Percentiles rank a stretch among this genome's conserved stretches.
phyloP scores from a whole-genome alignment of 2,113 vertebrate species.

The Colius striatus region DNA sequence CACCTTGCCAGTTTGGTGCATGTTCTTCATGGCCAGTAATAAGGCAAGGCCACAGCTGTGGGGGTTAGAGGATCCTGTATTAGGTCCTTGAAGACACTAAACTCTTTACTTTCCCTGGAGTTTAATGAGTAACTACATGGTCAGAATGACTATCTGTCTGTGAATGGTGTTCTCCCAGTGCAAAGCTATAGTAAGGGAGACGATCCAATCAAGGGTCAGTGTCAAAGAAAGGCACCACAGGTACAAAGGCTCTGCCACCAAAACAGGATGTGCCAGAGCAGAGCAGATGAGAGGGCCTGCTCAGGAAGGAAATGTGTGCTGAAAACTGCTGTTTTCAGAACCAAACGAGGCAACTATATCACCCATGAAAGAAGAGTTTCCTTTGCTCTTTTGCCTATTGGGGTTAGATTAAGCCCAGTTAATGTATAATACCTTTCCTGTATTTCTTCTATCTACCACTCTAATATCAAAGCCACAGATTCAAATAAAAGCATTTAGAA shows the following conservation, averaged over 20 bases:
- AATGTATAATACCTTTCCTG: not conserved
- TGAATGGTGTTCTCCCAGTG: not conserved
- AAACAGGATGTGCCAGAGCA: not conserved
- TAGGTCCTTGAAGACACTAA: not conserved
- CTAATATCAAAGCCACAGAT: not conserved
- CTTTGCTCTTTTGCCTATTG: not conserved
- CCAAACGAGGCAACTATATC: not conserved
- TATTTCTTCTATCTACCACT: not conserved
- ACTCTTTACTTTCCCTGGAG: not conserved
- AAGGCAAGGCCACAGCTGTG: not conserved
- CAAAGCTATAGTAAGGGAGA: not conserved
- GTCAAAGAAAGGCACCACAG: not conserved
- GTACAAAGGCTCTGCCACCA: not conserved
- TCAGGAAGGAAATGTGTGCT: not conserved
- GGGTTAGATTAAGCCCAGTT: not conserved
- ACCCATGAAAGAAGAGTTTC: not conserved
- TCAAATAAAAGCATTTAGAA: not conserved
- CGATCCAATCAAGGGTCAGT: not conserved
- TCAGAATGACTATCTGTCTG: not conserved
- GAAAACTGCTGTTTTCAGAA: not conserved
- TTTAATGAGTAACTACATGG: not conserved
- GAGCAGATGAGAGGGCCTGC: not conserved
- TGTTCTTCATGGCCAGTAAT: not conserved
- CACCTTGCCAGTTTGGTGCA: rapidly evolving
- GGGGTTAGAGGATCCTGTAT: not conserved